Evolutionary conservation across 2,888 invertebrate species (phyloP).

Genomic region (Epirrhoe alternata): DNA sequence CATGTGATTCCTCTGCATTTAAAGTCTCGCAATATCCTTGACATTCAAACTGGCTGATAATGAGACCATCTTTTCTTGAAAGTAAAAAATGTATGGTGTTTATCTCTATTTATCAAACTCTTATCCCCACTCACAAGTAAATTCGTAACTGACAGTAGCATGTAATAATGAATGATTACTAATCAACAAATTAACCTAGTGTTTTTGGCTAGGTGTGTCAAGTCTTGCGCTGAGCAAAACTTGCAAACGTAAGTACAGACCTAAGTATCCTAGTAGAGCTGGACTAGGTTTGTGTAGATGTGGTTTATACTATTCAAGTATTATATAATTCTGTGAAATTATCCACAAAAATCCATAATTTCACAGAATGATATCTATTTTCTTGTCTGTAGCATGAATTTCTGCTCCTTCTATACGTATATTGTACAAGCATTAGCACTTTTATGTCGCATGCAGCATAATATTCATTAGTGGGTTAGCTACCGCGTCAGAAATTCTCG

Average conservation of each 20-base stretch:
- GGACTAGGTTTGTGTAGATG: neutral
- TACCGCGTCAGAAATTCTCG: slow-evolving; percentile 30
- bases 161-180: slow-evolving; percentile 56
- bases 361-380: slow-evolving; percentile 11
- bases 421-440: neutral
- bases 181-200: slow-evolving; percentile 67
- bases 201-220: slow-evolving; percentile 80
- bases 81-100: too few species aligned
- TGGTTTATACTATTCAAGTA: slow-evolving; percentile 8
- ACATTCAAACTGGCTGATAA: too few species aligned
- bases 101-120: slow-evolving; percentile 33
- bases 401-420: slow-evolving; percentile 17
- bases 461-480: neutral
- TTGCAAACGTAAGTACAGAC: slow-evolving; percentile 76
- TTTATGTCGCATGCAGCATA: slow-evolving; percentile 8
- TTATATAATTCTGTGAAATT: slow-evolving; percentile 15
- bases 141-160: slow-evolving; percentile 38
- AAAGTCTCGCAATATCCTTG: too few species aligned
- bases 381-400: slow-evolving; percentile 36
- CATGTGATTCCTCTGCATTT: too few species aligned
- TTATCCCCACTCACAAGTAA: slow-evolving; percentile 26
- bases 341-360: neutral
- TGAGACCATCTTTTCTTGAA: too few species aligned
- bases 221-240: slow-evolving; percentile 82
- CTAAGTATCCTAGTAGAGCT: slow-evolving; percentile 43